Evolutionary conservation across 1,140 invertebrate species (phyloP), one percentile per base, ranked within the genome.

Genomic region (Microvelia longipes): DNA sequence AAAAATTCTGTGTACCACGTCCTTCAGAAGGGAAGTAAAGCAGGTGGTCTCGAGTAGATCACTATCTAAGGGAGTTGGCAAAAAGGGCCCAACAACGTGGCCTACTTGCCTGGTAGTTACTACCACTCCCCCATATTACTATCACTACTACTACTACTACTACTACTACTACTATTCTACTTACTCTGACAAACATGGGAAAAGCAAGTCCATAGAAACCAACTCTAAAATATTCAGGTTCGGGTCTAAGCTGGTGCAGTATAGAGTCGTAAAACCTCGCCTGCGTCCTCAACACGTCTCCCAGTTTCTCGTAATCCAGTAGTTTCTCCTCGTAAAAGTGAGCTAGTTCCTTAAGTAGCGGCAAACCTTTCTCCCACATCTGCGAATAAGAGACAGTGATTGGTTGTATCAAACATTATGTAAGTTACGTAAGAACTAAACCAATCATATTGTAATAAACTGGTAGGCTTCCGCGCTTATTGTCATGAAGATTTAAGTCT

Each of bases 351-450:
- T 97, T 96, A 75, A 93, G 91, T 28, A 98, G 77, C 0, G 93
- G 93, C 67, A 98, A 89, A 0, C 94, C 94, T 81, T 96, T 93
- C 77, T 98, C 95, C 95, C 94, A 98, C 74, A 92, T 92, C 85
- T 92, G 75, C 26, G 80, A 64, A 61, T 67, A 67, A 67, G 11
- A 65, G 50, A 11, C 50, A 60, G 50, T 5, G 11, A 60, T 11
- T 11, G 50, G 50, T 11, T 11, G 19, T 60, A 60, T 60, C 19
- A 60, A 11, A 60, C 19, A 11, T 60, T 11, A 60, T 60, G 19
- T 11, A 11, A 60, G 19, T 60, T 11, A 11, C 5, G 5, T 11
- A 60, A 11, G 50, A 19, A 11, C 50, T n/a, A n/a, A n/a, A n/a
- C n/a, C n/a, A n/a, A n/a, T n/a, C n/a, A n/a, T n/a, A n/a, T n/a